Evolutionary conservation across 1,140 invertebrate species (phyloP), one percentile per base, ranked within the genome.

Genomic region (Epicauta chinensis): DNA sequence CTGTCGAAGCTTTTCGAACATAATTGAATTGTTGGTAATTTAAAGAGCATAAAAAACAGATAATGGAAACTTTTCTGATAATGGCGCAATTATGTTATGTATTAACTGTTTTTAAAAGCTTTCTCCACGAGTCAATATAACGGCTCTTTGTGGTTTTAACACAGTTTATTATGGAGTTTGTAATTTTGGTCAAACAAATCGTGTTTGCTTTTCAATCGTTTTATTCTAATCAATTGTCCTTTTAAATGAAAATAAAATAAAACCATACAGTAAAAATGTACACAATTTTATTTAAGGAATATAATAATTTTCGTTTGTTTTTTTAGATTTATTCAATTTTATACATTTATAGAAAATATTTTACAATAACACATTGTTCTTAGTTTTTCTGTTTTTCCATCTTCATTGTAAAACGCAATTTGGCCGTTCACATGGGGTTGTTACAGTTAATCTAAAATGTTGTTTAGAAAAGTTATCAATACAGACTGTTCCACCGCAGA

Each of bases 301-400:
- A 43, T 48, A 56, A 56, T 50, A 53, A 48, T 51, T 45, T 49
- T 32, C 34, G 31, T 23, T 7, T 23, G 4, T 23, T 23, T 23
- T 7, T 23, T 23, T 23, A 23, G 23, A 23, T 23, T 23, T 23
- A 23, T 5, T 23, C 40, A 47, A 53, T 47, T 55, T 51, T 55
- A 55, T 40, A 56, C 55, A 56, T 48, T 42, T 56, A 56, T 56
- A 56, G 50, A 56, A 56, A 56, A 56, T 56, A 56, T 56, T 56
- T 56, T 53, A 53, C 42, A 53, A 23, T 23, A 23, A 23, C 23
- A n/a, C n/a, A n/a, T n/a, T n/a, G n/a, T n/a, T n/a, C n/a, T n/a
- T n/a, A n/a, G n/a, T n/a, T n/a, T n/a, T n/a, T n/a, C n/a, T n/a
- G n/a, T n/a, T 23, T 23, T 23, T 23, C 23, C 4, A 5, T 23